A percentile compares a stretch with the other conserved stretches of the same genome.
Evolutionary conservation across 2,797 vertebrate genomes (phyloP).

Genomic region (Spinus olivaceus): DNA sequence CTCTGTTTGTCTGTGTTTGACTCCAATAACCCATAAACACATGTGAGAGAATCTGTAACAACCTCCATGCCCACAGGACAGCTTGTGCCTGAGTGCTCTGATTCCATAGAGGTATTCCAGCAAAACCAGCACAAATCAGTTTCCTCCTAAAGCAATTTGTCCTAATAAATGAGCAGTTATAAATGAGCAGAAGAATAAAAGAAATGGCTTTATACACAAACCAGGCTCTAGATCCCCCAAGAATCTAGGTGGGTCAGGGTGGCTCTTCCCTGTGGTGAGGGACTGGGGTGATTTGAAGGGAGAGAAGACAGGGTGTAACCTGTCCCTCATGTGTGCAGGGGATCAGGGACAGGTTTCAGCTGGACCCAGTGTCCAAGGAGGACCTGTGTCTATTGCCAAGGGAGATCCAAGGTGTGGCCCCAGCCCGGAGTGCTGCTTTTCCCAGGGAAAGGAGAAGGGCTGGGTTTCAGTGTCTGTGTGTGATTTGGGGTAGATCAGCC

Average conservation of each 20-base stretch:
- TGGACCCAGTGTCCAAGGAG: not conserved
- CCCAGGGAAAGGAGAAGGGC: not conserved
- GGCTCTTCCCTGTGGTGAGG: not conserved
- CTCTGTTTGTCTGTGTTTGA: not conserved
- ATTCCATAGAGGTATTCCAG: not conserved
- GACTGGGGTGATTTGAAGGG: not conserved
- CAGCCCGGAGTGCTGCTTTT: not conserved
- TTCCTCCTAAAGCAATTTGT: not conserved
- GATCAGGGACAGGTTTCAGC: not conserved
- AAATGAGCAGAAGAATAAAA: not conserved
- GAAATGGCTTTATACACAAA: not conserved
- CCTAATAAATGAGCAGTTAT: not conserved
- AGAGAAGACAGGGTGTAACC: not conserved
- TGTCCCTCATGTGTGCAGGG: not conserved
- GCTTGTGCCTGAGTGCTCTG: fast-evolving
- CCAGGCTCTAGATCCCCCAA: not conserved
- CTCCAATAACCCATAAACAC: not conserved
- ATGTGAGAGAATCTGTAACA: not conserved
- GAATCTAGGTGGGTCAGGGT: not conserved
- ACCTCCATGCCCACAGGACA: not conserved
- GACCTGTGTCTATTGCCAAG: not conserved
- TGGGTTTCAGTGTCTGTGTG: not conserved
- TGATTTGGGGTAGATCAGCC: not conserved
- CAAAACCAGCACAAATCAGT: not conserved
- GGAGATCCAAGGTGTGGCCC: not conserved